Conservation (phyloP, 2,888 invertebrate species). For the Embidobia sp. region DNA sequence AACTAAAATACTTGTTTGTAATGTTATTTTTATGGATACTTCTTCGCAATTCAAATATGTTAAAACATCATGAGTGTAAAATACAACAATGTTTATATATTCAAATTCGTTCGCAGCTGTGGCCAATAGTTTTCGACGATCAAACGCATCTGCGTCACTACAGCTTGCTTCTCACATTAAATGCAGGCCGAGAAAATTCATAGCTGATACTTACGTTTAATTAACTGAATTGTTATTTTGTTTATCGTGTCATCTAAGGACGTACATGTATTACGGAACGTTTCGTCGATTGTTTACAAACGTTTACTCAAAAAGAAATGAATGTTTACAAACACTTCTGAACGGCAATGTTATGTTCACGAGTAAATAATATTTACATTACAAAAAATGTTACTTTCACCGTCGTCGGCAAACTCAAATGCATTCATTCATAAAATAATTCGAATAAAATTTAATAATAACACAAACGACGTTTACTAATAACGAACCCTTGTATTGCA, state of each 20-base stretch:
- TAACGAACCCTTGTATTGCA: conserved; percentile 24
- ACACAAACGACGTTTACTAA: conserved; percentile 23
- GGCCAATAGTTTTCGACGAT: conserved; percentile 52
- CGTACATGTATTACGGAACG: conserved; percentile 10
- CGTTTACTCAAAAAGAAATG: no score
- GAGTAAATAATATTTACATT: no score
- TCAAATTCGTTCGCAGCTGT: conserved; percentile 49
- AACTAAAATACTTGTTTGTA: no score
- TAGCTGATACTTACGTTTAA: conserved; percentile 46
- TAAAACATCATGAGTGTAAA: conserved; percentile 15
- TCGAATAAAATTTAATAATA: conserved; percentile 10
- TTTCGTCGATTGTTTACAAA: no score
- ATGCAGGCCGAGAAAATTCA: conserved; percentile 51
- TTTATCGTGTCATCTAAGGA: conserved; percentile 25
- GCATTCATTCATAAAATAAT: not conserved
- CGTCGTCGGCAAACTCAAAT: not conserved
- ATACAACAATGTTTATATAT: conserved; percentile 44
- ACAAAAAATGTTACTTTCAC: not conserved
- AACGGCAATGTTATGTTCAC: no score
- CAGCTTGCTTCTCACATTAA: conserved; percentile 43
- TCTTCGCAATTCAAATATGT: no score
- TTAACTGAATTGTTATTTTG: conserved; percentile 52
- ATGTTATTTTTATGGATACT: no score
- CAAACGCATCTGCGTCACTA: conserved; percentile 59
- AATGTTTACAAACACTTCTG: no score